These are phyloP conservation scores for Yponomeuta plumbellus DNA, from an alignment of 2,888 invertebrate species.

Conservation along the genomic window DNA sequence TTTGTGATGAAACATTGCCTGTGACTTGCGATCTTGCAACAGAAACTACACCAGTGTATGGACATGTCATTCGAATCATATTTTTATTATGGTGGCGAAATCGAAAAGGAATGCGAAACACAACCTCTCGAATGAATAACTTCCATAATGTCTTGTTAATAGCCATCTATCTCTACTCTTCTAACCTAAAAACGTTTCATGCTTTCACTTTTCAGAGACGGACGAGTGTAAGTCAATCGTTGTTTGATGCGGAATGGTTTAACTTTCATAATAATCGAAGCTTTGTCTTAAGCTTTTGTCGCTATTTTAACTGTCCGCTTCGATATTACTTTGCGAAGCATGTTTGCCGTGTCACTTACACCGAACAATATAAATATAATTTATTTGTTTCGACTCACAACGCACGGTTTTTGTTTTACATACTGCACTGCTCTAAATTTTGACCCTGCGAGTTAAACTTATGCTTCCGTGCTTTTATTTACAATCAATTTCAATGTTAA, in stretches of 20 bases:
- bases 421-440: not conserved
- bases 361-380: not conserved
- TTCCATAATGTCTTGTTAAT: not conserved
- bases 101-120: not conserved
- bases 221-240: constrained; percentile 72
- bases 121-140: not conserved
- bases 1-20: not conserved
- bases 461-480: not conserved
- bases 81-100: not conserved
- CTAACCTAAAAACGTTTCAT: constrained; percentile 65
- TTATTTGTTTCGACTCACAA: not conserved
- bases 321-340: constrained; percentile 6
- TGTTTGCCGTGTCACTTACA: constrained; percentile 3
- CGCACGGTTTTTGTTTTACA: constrained; percentile 7
- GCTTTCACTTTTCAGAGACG: constrained; percentile 74
- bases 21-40: not conserved
- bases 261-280: constrained; percentile 50
- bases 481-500: no score
- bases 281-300: constrained; percentile 33
- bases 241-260: constrained; percentile 44
- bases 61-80: not conserved
- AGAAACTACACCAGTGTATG: not conserved
- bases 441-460: not conserved
- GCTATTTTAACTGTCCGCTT: not conserved
- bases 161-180: constrained; percentile 30